Conservation (phyloP, 2,888 invertebrate species). For the Miltochrista miniata region DNA sequence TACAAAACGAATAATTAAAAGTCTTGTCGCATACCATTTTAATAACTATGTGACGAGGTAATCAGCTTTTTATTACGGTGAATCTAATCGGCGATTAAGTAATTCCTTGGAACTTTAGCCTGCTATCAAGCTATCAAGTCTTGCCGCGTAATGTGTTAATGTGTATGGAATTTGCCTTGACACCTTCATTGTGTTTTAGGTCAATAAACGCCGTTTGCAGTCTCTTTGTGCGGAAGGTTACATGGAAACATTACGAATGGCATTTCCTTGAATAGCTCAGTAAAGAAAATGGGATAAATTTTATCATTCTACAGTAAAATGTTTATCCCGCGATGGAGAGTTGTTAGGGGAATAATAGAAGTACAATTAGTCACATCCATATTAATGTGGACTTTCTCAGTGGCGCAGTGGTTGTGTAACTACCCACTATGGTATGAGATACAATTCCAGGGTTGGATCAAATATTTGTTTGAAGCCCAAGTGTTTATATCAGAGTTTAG, state of each 20-base stretch:
- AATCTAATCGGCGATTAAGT: conserved; percentile 38
- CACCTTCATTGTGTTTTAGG: conserved; percentile 26
- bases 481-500: too few species aligned
- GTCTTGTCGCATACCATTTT: conserved; percentile 20
- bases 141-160: conserved; percentile 29
- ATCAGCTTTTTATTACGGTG: conserved; percentile 35
- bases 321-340: too few species aligned
- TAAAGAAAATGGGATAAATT: too few species aligned
- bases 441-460: too few species aligned
- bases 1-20: conserved; percentile 22
- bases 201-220: conserved; percentile 11
- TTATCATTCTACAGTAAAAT: too few species aligned
- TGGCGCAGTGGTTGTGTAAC: too few species aligned
- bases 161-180: conserved; percentile 24
- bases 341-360: too few species aligned
- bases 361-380: too few species aligned
- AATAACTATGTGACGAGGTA: conserved; percentile 35
- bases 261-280: too few species aligned
- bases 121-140: conserved; percentile 14
- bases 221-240: neutral
- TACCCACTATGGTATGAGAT: too few species aligned
- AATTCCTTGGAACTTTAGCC: conserved; percentile 28
- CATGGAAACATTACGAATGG: neutral
- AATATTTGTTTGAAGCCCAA: too few species aligned
- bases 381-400: too few species aligned